Evolutionary conservation across 2,113 vertebrate species (phyloP).

Genomic region (Opisthocomus hoazin): DNA sequence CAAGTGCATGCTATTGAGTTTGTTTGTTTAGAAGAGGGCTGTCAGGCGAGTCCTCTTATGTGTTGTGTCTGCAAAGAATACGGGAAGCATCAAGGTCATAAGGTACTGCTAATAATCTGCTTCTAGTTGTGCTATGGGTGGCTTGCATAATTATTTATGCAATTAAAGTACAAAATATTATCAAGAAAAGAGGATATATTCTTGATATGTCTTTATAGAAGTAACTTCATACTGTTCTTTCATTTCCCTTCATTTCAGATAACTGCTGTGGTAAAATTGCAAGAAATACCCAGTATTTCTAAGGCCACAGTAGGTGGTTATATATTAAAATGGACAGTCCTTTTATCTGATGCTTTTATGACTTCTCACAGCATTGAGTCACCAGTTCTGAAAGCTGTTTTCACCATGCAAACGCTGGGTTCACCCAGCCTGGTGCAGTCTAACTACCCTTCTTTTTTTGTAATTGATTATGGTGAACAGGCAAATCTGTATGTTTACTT

Average conservation of each 20-base stretch:
- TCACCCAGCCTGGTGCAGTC: background rate
- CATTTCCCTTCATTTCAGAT: background rate
- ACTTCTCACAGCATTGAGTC: background rate
- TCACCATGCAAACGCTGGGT: background rate
- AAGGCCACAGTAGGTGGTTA: background rate
- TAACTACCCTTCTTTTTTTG: background rate
- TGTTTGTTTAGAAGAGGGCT: conserved; percentile 94
- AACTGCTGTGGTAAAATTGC: background rate
- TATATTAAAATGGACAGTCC: background rate
- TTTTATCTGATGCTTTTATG: background rate
- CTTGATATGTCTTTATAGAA: background rate
- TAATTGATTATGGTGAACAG: background rate
- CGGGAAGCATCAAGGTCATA: conserved; percentile 97
- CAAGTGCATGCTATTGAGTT: conserved; percentile 98
- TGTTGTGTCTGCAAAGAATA: conserved; percentile 99
- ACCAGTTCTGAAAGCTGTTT: background rate
- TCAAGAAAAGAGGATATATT: background rate
- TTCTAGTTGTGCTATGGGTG: background rate
- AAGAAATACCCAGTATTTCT: background rate
- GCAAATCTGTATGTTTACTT: background rate
- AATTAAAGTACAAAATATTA: background rate
- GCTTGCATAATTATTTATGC: background rate
- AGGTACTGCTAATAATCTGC: conserved; percentile 71
- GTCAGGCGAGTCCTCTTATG: conserved; percentile 92
- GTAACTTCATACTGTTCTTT: background rate